Conservation (phyloP, 30 jellyfish, hydroid and myxozoan genomes). For the Clytia hemisphaerica region DNA sequence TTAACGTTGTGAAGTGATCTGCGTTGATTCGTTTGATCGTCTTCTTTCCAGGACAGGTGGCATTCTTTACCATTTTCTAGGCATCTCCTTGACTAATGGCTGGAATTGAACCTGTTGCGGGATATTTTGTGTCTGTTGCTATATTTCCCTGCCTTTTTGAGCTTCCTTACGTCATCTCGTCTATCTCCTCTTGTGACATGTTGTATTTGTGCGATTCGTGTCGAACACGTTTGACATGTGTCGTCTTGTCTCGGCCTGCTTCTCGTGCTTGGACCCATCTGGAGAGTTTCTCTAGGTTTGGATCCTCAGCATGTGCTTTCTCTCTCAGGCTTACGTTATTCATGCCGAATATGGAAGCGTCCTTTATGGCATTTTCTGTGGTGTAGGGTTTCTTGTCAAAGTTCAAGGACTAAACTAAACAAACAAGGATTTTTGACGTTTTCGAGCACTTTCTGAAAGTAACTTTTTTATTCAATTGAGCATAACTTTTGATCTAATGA, state of each 20-base stretch:
- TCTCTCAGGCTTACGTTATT: not conserved
- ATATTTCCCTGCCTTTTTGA: slow-evolving; percentile 7
- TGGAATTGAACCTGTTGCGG: slow-evolving; percentile 4
- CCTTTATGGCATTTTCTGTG: slow-evolving; percentile 24
- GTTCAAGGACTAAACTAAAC: no score
- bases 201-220: not conserved
- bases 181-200: slow-evolving; percentile 7
- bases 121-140: slow-evolving; percentile 15
- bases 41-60: slow-evolving; percentile 15
- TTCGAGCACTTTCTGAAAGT: no score
- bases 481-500: no score
- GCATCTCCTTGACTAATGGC: slow-evolving; percentile 6
- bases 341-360: slow-evolving; percentile 20
- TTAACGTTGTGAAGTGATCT: slow-evolving; percentile 9
- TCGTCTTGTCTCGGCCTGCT: slow-evolving; percentile 14
- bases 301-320: slow-evolving; percentile 19
- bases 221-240: slow-evolving; percentile 7
- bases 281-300: slow-evolving; percentile 22
- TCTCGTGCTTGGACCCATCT: slow-evolving; percentile 25
- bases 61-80: slow-evolving; percentile 4
- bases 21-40: not conserved
- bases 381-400: slow-evolving; percentile 19
- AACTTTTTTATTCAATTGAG: no score
- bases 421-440: no score
- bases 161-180: slow-evolving; percentile 15